phyloP scores from a whole-genome alignment of 2,888 invertebrate genomes.

The Anoncus sp. region DNA sequence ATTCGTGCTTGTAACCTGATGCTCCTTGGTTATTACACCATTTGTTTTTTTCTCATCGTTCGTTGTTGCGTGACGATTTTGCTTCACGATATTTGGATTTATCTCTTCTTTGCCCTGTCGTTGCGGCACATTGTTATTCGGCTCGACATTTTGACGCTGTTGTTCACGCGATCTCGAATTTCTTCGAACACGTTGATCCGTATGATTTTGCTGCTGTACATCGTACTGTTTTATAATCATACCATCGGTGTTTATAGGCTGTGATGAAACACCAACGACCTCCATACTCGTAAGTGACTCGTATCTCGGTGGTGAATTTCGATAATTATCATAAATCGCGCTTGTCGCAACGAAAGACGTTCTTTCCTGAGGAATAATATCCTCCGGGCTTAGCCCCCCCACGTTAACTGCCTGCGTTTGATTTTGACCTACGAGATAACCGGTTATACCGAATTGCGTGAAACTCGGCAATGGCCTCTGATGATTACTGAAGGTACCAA shows the following conservation, averaged over 20 bases:
- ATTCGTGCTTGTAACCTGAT: constrained; percentile 75
- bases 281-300: constrained; percentile 71
- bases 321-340: constrained; percentile 71
- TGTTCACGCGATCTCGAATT: constrained; percentile 41
- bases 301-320: constrained; percentile 73
- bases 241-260: constrained; percentile 67
- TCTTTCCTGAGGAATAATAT: constrained; percentile 84
- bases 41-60: constrained; percentile 51
- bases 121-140: constrained; percentile 76
- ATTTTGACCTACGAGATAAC: constrained; percentile 84
- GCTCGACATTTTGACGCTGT: constrained; percentile 68
- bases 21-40: constrained; percentile 71
- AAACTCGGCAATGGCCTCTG: constrained; percentile 87
- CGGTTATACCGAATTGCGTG: constrained; percentile 86
- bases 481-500: constrained; percentile 78
- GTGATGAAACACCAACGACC: constrained; percentile 57
- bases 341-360: constrained; percentile 78
- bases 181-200: constrained; percentile 38
- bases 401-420: constrained; percentile 89
- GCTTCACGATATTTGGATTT: constrained; percentile 72
- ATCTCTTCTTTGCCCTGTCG: constrained; percentile 73
- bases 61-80: constrained; percentile 22
- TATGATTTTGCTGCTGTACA: constrained; percentile 49
- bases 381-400: constrained; percentile 90
- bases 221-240: constrained; percentile 72